Evolutionary conservation across 2,797 vertebrate species (phyloP).

Genomic region (Pseudochirops corinnae): DNA sequence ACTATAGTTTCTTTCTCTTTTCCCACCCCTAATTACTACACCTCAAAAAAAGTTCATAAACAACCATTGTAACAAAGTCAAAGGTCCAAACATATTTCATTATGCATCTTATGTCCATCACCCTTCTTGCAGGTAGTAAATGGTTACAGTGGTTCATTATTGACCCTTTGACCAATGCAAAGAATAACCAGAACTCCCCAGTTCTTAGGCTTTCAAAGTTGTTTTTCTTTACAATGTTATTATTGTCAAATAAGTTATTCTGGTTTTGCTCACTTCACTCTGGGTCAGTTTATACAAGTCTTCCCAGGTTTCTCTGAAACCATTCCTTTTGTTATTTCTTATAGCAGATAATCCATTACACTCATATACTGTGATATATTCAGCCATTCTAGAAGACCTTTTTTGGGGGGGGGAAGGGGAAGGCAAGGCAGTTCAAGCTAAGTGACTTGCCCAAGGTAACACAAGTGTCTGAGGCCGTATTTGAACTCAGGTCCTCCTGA

Average conservation of each 20-base stretch:
- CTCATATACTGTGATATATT: not conserved
- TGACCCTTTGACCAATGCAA: not conserved
- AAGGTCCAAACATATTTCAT: not conserved
- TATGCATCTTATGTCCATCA: not conserved
- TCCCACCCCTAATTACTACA: not conserved
- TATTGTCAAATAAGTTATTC: not conserved
- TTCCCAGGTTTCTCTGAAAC: not conserved
- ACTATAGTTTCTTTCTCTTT: not conserved
- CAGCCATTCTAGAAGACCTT: not conserved
- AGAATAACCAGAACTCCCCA: too few relatives aligned
- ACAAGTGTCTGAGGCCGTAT: too few relatives aligned
- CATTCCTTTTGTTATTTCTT: not conserved
- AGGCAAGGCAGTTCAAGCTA: too few relatives aligned
- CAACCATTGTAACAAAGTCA: not conserved
- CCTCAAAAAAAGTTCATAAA: not conserved
- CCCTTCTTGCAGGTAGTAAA: not conserved
- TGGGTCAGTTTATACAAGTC: not conserved
- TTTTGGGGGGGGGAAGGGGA: too few relatives aligned
- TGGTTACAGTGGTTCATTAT: not conserved
- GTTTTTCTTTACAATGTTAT: not conserved
- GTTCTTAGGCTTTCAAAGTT: not conserved
- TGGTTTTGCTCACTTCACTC: not conserved
- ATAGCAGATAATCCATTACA: not conserved
- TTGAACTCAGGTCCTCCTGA: too few relatives aligned
- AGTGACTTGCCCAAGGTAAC: too few relatives aligned